These are phyloP conservation scores for Pollenia amentaria DNA, from an alignment of 2,888 invertebrate genomes.

Conservation along the genomic window DNA sequence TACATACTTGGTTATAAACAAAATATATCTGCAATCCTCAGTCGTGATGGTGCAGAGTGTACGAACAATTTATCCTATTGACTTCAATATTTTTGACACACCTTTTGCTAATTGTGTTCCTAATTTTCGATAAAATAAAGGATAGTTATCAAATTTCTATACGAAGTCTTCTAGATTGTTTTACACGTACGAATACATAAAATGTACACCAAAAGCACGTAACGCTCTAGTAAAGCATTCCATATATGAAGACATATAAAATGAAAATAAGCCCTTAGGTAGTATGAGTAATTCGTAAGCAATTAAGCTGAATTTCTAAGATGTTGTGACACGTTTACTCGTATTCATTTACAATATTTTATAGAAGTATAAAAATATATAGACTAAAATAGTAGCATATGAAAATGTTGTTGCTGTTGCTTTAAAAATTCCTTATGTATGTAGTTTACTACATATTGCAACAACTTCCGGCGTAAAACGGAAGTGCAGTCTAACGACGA, in stretches of 20 bases:
- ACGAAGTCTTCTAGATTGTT: conserved; percentile 1
- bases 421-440: conserved; percentile 21
- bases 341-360: conserved; percentile 7
- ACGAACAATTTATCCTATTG: conserved; percentile 3
- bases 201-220: conserved; percentile 31
- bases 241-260: conserved; percentile 2
- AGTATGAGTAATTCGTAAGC: conserved; percentile 39
- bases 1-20: too few relatives aligned
- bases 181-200: conserved; percentile 18
- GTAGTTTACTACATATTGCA: conserved; percentile 44
- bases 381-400: not conserved
- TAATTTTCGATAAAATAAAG: conserved; percentile 31
- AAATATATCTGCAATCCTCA: too few relatives aligned
- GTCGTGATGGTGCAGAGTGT: not conserved
- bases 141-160: conserved; percentile 47
- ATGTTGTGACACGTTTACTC: conserved; percentile 53
- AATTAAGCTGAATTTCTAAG: conserved; percentile 64
- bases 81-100: conserved; percentile 42
- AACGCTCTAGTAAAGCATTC: conserved; percentile 12
- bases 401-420: not conserved
- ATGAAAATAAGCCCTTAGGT: not conserved
- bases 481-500: conserved; percentile 79
- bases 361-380: not conserved
- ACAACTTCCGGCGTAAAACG: conserved; percentile 65
- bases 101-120: conserved; percentile 40